Evolutionary conservation across 1,140 invertebrate genomes (phyloP).

Genomic region (Phymastichus coffea): DNA sequence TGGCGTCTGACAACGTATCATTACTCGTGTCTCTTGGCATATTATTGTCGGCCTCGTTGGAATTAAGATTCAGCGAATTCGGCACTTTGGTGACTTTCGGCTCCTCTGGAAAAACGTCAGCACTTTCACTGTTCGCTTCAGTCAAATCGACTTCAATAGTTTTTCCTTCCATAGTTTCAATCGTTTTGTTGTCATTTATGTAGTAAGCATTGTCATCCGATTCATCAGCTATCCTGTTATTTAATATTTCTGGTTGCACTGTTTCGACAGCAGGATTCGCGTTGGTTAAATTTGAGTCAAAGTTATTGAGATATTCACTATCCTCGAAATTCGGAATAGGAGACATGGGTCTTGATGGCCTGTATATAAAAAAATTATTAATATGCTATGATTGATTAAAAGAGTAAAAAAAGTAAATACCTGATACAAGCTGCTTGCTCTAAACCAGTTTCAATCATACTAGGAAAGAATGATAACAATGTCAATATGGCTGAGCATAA

Average conservation of each 20-base stretch:
- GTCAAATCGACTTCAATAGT: slow-evolving; percentile 40
- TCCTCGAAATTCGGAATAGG: slow-evolving; percentile 70
- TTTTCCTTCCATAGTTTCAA: slow-evolving; percentile 53
- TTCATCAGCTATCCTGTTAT: slow-evolving; percentile 22
- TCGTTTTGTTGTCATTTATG: slow-evolving; percentile 48
- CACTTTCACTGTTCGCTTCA: slow-evolving; percentile 34
- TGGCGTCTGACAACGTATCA: slow-evolving; percentile 62
- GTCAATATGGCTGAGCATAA: slow-evolving; percentile 86
- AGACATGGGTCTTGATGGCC: slow-evolving; percentile 76
- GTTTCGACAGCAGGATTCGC: slow-evolving; percentile 40
- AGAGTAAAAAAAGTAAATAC: slow-evolving; percentile 51
- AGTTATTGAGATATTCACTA: slow-evolving; percentile 46
- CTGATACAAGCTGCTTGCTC: slow-evolving; percentile 78
- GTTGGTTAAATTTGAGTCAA: slow-evolving; percentile 46
- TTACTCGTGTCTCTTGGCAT: slow-evolving; percentile 63
- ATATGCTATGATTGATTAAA: neutral
- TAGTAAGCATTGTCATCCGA: slow-evolving; percentile 34
- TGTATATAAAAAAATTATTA: slow-evolving; percentile 39
- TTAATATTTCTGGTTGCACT: slow-evolving; percentile 36
- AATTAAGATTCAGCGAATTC: too few relatives aligned
- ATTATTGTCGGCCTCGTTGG: slow-evolving; percentile 55
- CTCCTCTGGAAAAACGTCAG: slow-evolving; percentile 34
- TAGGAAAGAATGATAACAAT: slow-evolving; percentile 87
- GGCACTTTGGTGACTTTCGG: slow-evolving; percentile 35
- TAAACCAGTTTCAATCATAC: slow-evolving; percentile 85